These are phyloP conservation scores for Euzophera pinguis DNA, from an alignment of 2,888 invertebrate species.

Conservation along the genomic window DNA sequence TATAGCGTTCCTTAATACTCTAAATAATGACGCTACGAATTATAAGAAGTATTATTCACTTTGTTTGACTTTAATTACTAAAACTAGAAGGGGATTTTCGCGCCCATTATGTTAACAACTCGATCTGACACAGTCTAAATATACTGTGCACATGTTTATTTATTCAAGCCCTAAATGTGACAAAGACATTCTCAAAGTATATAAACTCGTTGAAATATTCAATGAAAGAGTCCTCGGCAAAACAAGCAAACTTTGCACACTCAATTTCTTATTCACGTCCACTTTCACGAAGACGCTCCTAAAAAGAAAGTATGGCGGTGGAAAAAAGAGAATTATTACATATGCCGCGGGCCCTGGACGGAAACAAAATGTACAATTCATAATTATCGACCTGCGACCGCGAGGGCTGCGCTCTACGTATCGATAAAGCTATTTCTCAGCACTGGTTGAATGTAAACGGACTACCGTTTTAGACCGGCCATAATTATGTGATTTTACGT, in stretches of 20 bases:
- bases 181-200: not conserved
- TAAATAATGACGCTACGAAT: too few species aligned
- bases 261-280: conserved; percentile 40
- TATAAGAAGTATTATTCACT: too few species aligned
- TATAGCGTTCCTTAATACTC: too few species aligned
- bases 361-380: conserved; percentile 68
- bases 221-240: conserved; percentile 2
- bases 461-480: too few species aligned
- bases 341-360: conserved; percentile 49
- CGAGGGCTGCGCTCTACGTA: conserved; percentile 47
- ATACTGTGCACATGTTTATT: not conserved
- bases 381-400: conserved; percentile 60
- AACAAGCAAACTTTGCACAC: conserved; percentile 20
- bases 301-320: conserved; percentile 60
- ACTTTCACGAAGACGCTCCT: conserved; percentile 67
- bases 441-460: not conserved
- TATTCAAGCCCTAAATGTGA: not conserved
- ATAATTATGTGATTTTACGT: too few species aligned
- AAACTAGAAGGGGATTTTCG: too few species aligned
- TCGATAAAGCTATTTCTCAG: conserved; percentile 30
- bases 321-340: conserved; percentile 57
- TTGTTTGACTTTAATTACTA: too few species aligned
- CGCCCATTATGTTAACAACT: too few species aligned
- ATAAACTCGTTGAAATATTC: conserved; percentile 3
- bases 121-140: too few species aligned